Base-by-base conservation (phyloP, 2,797 vertebrate genomes). In the Odontamblyopus lacepedii region DNA sequence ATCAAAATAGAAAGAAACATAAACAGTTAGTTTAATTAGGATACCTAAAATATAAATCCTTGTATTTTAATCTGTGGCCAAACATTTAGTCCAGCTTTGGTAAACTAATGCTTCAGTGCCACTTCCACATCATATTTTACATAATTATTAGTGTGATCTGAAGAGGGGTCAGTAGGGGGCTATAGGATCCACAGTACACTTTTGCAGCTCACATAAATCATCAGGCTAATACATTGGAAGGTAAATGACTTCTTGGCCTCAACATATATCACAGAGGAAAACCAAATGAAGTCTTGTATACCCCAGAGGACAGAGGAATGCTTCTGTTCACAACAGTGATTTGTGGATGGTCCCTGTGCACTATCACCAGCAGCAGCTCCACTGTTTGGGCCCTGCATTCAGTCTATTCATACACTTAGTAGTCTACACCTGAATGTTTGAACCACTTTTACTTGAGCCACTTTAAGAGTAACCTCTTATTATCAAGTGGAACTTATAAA, bases 161-260 rank as follows among this genome's bases (percentile, higher is more conserved):
- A 76, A 71, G 63, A 69, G 48, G 64, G 69, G 41, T 64, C 77
- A 16, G 30, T 70, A 63, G 38, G 61, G 44, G 50, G 69, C 63
- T 56, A 32, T 69, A 72, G 87, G 83, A 91, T 84, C 83, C 82
- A 76, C 78, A 15, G 3, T 48, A 15, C 44, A 48, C 44, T 48
- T 48, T 16, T 48, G 44, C 44, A 75, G 61, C 71, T 79, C 62
- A 60, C 84, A 93, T 94, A 92, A 94, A 93, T 94, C 91, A 92
- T 71, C 63, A 63, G 77, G 82, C 86, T 92, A 91, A 94, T 94
- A 93, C 91, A 94, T 92, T 89, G 86, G 90, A 90, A 87, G 88
- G 87, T 93, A 93, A 94, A 93, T 90, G 92, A 94, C 92, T 94
- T 91, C 85, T 93, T 94, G 92, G 86, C 93, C 91, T 89, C 78